A percentile compares a stretch with the other conserved stretches of the same genome.
Conservation (phyloP, 2,113 vertebrate genomes). For the Colius striatus region DNA sequence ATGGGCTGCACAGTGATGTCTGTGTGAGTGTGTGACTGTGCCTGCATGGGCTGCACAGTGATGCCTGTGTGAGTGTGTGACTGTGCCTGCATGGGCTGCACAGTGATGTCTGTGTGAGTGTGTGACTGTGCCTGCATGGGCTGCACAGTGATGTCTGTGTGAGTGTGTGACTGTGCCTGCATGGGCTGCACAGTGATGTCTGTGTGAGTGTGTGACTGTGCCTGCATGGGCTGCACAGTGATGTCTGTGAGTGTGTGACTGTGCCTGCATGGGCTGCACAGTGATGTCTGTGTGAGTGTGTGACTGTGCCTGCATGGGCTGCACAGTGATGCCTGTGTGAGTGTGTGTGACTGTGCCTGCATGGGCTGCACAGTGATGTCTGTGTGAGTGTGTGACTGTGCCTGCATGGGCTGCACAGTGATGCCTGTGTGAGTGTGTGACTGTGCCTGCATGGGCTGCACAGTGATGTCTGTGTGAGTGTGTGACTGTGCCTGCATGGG, state of each 20-base stretch:
- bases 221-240: no score
- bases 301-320: not conserved
- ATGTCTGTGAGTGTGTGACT: not conserved
- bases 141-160: not conserved
- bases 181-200: not conserved
- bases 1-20: not conserved
- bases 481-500: no score
- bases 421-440: not conserved
- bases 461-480: rapidly evolving
- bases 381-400: not conserved
- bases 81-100: no score
- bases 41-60: not conserved
- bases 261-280: not conserved
- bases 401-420: not conserved
- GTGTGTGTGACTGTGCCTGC: no score
- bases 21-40: rapidly evolving
- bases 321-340: rapidly evolving
- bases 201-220: no score
- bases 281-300: rapidly evolving
- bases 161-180: rapidly evolving
- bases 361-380: no score
- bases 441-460: not conserved
- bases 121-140: not conserved
- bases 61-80: rapidly evolving
- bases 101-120: not conserved